Evolutionary conservation across 2,797 vertebrate genomes (phyloP), one percentile per base, ranked within the genome.

Genomic region (Manis javanica): DNA sequence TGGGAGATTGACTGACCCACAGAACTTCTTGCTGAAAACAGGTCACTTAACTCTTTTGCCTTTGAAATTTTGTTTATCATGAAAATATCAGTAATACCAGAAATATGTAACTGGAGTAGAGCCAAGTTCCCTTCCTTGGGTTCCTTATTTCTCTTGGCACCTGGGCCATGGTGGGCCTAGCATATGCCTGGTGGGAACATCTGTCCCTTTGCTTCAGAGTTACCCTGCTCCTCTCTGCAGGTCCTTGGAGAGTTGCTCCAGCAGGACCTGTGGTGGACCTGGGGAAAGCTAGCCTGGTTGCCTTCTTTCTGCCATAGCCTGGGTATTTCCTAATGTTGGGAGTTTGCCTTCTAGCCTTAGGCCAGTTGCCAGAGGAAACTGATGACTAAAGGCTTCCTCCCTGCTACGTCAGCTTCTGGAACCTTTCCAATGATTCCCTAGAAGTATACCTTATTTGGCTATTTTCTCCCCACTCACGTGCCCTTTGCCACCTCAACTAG

Each of bases 321-420:
- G 84, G 96, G 78, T 78, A 92, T 68, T 96, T 21, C 77, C 55
- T 98, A 96, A 66, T 46, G 39, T 82, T 95, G 81, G 96, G 97
- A 98, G 97, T 97, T 96, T 98, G 87, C 88, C 83, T 84, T 53
- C 98, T 99, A 99, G 99, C 98, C 95, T 96, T 69, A 88, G 96
- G 98, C 98, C 98, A 99, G 97, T 94, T 97, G 98, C 66, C 97
- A 98, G 98, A 99, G 99, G 99, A 99, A 99, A 90, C 99, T 95
- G 97, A 98, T 99, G 99, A 99, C 99, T 99, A 99, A 99, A 99
- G 98, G 97, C 99, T 99, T 99, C 99, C 99, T 98, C 97, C 98
- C 97, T 74, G 96, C 98, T 98, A 99, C 98, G 99, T 99, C 99
- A 99, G 98, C 99, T 99, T 99, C 99, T 98, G 99, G 98, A 98